Percentiles rank a stretch among this genome's conserved stretches.
Evolutionary conservation across 2,888 invertebrate species (phyloP).

Genomic region (Melanotus villosus): DNA sequence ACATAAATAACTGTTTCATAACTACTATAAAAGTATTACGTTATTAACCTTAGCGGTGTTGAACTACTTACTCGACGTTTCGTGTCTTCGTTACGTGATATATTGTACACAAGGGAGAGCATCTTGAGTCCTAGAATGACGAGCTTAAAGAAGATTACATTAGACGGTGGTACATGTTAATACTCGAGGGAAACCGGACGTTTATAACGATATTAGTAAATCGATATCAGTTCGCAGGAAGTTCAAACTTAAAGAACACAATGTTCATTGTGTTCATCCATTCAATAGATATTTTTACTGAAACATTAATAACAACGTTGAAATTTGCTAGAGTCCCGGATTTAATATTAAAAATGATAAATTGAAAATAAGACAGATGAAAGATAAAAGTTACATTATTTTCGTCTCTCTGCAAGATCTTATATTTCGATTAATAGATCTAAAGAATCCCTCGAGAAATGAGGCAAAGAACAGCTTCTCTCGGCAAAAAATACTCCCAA

Average conservation of each 20-base stretch:
- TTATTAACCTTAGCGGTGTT: slow-evolving; percentile 9
- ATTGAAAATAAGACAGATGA: no score
- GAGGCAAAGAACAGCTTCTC: background rate
- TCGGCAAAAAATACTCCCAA: background rate
- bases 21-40: slow-evolving; percentile 16
- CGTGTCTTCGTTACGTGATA: slow-evolving; percentile 26
- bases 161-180: slow-evolving; percentile 35
- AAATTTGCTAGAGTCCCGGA: no score
- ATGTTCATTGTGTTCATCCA: background rate
- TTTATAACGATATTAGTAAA: slow-evolving; percentile 28
- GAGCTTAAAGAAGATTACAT: slow-evolving; percentile 32
- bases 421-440: background rate
- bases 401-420: background rate
- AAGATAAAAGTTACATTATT: background rate
- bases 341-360: no score
- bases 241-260: background rate
- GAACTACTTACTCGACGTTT: slow-evolving; percentile 24
- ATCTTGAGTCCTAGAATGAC: slow-evolving; percentile 31
- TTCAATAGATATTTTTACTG: no score
- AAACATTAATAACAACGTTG: no score
- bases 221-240: slow-evolving; percentile 13
- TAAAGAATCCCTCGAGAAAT: slow-evolving; percentile 11
- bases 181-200: slow-evolving; percentile 32
- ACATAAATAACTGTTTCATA: no score
- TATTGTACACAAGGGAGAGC: slow-evolving; percentile 30